Percentiles rank a stretch among this genome's conserved stretches.
phyloP scores from a whole-genome alignment of 2,888 invertebrate species.

The Phaonia tiefii region DNA sequence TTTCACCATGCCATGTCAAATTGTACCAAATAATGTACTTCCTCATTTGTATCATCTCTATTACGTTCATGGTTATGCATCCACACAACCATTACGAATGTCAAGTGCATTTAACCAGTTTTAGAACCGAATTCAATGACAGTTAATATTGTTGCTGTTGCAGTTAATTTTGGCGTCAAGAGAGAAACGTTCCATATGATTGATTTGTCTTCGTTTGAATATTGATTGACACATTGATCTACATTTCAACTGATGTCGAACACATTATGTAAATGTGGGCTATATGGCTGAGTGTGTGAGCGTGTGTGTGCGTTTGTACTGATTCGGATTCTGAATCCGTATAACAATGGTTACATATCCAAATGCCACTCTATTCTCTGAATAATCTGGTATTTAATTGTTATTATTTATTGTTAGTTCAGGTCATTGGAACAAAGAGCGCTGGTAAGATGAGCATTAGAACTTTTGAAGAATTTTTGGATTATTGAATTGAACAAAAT shows the following conservation, averaged over 20 bases:
- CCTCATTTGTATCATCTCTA: background rate
- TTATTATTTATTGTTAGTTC: too few species aligned
- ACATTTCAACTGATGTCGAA: constrained; percentile 24
- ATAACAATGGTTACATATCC: background rate
- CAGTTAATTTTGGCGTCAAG: background rate
- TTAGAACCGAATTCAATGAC: constrained; percentile 5
- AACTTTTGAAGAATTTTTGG: too few species aligned
- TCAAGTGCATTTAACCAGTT: constrained; percentile 65
- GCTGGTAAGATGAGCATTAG: too few species aligned
- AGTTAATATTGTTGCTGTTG: constrained; percentile 14
- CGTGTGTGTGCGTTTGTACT: too few species aligned
- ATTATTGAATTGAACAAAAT: too few species aligned
- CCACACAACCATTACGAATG: constrained; percentile 46
- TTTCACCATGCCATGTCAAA: too few species aligned
- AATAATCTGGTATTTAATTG: too few species aligned
- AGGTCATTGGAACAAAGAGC: too few species aligned
- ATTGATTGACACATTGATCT: constrained; percentile 52
- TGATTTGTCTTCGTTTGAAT: constrained; percentile 23
- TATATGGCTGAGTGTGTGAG: background rate
- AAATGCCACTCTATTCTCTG: too few species aligned
- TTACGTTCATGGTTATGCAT: background rate
- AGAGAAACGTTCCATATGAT: constrained; percentile 25
- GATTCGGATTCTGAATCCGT: background rate
- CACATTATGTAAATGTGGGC: constrained; percentile 5
- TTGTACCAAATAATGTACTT: too few species aligned